Conservation (phyloP, 64 coral and sea anemone genomes). For the Hydrozoanthus tunicans region DNA sequence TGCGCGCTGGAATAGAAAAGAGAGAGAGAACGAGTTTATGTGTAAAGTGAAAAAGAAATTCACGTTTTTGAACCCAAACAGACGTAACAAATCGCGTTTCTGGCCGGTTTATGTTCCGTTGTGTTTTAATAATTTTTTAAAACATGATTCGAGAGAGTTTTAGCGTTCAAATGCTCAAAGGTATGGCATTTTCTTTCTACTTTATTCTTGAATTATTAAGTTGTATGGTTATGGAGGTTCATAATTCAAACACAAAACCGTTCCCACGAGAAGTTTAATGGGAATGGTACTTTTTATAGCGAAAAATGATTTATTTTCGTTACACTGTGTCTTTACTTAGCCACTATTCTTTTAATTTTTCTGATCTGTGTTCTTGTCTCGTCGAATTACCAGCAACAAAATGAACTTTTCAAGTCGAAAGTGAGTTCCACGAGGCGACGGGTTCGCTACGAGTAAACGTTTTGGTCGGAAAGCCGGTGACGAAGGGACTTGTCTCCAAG, state of each 20-base stretch:
- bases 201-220: slow-evolving; percentile 99
- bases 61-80: slow-evolving; percentile 46
- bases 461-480: slow-evolving; percentile 52
- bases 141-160: slow-evolving; percentile 27
- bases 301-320: not conserved
- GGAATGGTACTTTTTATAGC: slow-evolving; percentile 29
- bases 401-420: slow-evolving; percentile 95
- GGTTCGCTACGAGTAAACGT: slow-evolving; percentile 61
- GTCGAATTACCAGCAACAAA: slow-evolving; percentile 47
- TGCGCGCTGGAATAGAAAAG: slow-evolving; percentile 87
- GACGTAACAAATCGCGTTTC: not conserved
- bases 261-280: slow-evolving; percentile 63
- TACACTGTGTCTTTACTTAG: slow-evolving; percentile 6
- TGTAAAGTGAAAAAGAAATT: slow-evolving; percentile 37
- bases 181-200: slow-evolving; percentile 79
- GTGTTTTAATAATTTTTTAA: slow-evolving; percentile 25
- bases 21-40: slow-evolving; percentile 35
- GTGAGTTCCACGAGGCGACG: slow-evolving; percentile 70
- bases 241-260: slow-evolving; percentile 85
- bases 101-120: not conserved
- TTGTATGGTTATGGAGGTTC: slow-evolving; percentile 93
- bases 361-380: slow-evolving; percentile 38
- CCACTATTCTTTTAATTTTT: not conserved
- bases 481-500: slow-evolving; percentile 48
- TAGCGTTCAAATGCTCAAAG: slow-evolving; percentile 73